These are phyloP conservation scores for Vicugna pacos DNA, from an alignment of 2,113 vertebrate genomes.

Conservation along the genomic window DNA sequence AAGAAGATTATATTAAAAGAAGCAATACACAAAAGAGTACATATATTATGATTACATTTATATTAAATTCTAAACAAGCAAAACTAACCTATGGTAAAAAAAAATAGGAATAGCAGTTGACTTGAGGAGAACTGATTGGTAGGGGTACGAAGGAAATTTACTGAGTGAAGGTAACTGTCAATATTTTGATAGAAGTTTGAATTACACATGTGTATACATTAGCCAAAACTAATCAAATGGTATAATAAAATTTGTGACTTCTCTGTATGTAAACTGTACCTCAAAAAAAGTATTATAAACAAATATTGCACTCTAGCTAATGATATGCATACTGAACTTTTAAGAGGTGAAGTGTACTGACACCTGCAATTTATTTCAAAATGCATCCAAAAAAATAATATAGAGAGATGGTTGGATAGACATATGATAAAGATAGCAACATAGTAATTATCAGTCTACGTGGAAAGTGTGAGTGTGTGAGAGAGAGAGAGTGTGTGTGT, in stretches of 20 bases:
- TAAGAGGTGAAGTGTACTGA: background rate
- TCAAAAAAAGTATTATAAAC: background rate
- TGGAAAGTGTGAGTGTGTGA: background rate
- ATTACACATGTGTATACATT: background rate
- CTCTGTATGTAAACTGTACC: background rate
- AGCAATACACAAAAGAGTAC: background rate
- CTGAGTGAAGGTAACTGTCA: background rate
- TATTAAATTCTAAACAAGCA: slow-evolving; percentile 46
- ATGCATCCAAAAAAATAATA: background rate
- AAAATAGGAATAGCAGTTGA: background rate
- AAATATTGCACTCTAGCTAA: slow-evolving; percentile 3
- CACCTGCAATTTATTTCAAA: slow-evolving; percentile 26
- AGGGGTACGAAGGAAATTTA: background rate
- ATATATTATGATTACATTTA: background rate
- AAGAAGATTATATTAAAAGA: slow-evolving; percentile 26
- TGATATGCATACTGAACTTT: background rate
- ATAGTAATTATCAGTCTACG: background rate
- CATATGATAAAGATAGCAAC: background rate
- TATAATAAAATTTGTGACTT: slow-evolving; percentile 22
- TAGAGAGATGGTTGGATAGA: background rate
- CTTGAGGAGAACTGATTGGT: background rate
- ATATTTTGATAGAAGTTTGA: background rate
- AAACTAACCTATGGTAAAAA: slow-evolving; percentile 11
- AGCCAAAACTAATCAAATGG: slow-evolving; percentile 39
- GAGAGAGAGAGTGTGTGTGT: background rate